phyloP scores from a whole-genome alignment of 1,140 invertebrate species.

The Penaeus vannamei region DNA sequence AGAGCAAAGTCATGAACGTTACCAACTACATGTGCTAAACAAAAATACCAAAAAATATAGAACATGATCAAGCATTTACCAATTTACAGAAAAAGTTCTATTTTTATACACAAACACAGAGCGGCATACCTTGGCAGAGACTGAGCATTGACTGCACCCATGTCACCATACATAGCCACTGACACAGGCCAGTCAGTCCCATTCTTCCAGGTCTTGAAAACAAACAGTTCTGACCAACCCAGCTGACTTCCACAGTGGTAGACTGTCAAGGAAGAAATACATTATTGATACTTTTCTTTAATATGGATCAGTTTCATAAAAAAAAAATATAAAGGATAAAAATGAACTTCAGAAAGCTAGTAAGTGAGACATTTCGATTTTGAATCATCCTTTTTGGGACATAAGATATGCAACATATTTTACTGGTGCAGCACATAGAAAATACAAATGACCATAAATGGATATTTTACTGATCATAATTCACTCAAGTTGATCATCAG shows the following conservation, averaged over 20 bases:
- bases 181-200: conserved; percentile 82
- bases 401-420: no score
- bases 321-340: background rate
- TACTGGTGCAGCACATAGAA: no score
- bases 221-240: conserved; percentile 86
- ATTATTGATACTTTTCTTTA: background rate
- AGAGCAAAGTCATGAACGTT: no score
- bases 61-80: no score
- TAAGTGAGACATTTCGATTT: background rate
- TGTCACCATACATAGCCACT: conserved; percentile 90
- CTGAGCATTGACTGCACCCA: conserved; percentile 89
- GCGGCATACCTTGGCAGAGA: conserved; percentile 41
- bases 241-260: conserved; percentile 86
- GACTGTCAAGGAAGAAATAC: conserved; percentile 73
- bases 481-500: no score
- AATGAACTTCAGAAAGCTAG: background rate
- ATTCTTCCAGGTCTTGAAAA: conserved; percentile 79
- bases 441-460: no score
- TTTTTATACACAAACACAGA: no score
- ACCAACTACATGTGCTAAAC: no score
- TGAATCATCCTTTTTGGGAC: no score
- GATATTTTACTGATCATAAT: no score
- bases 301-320: background rate
- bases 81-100: no score
- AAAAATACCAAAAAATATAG: no score